These are phyloP conservation scores for Pilophorus perplexus DNA, from an alignment of 2,888 invertebrate genomes.

Conservation along the genomic window DNA sequence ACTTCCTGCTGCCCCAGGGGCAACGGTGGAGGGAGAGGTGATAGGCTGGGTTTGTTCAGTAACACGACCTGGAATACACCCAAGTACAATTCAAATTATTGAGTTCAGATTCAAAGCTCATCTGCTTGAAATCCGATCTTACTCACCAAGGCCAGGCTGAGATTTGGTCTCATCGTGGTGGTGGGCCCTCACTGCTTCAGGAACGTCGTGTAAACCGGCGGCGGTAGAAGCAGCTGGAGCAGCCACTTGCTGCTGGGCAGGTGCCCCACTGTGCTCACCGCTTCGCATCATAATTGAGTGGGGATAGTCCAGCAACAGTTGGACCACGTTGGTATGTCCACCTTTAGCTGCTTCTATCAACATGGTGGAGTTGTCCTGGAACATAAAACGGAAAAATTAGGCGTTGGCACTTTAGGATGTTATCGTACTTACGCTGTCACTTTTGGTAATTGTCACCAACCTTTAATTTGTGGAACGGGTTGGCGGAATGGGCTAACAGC, in stretches of 20 bases:
- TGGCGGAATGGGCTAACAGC: conserved; percentile 85
- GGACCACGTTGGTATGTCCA: conserved; percentile 93
- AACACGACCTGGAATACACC: conserved; percentile 4
- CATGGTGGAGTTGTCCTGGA: conserved; percentile 92
- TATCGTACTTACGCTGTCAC: too few relatives aligned
- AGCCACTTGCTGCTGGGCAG: conserved; percentile 22
- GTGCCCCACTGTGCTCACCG: conserved; percentile 32
- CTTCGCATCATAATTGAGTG: conserved; percentile 72
- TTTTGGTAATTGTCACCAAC: conserved; percentile 52
- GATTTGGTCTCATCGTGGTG: conserved; percentile 43
- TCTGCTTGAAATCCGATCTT: too few relatives aligned
- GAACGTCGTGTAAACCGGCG: conserved; percentile 59
- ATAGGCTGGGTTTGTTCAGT: conserved; percentile 47
- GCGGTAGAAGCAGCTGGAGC: conserved; percentile 12
- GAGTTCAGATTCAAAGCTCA: background rate
- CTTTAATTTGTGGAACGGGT: conserved; percentile 94
- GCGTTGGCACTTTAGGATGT: background rate
- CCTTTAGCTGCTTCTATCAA: conserved; percentile 98
- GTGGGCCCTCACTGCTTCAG: conserved; percentile 58
- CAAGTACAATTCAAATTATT: too few relatives aligned
- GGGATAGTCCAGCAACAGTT: conserved; percentile 90
- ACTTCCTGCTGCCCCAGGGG: conserved; percentile 3
- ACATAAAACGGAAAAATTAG: conserved; percentile 46
- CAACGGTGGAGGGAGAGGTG: conserved; percentile 53
- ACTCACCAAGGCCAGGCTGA: conserved; percentile 53